These are phyloP conservation scores for Sturnus vulgaris DNA, from an alignment of 2,113 vertebrate genomes.

Conservation along the genomic window DNA sequence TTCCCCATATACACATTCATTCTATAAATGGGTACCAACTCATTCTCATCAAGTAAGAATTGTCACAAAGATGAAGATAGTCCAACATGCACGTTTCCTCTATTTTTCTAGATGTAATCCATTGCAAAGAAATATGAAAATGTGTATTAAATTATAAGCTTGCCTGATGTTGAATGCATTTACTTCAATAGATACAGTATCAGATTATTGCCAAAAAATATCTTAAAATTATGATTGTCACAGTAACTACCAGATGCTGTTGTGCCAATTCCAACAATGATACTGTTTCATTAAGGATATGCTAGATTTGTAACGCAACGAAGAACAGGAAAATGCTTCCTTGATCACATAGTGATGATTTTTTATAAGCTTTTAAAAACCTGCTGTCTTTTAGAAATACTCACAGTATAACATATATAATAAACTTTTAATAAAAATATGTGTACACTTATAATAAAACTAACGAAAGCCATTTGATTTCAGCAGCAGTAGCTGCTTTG, in stretches of 20 bases:
- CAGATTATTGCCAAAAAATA: neutral
- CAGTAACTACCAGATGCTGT: slow-evolving; percentile 15
- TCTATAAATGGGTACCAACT: neutral
- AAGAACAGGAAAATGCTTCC: neutral
- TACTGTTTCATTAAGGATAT: neutral
- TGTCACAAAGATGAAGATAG: neutral
- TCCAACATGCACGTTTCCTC: neutral
- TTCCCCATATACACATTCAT: neutral
- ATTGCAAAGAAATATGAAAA: slow-evolving; percentile 9
- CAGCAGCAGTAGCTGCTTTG: slow-evolving; percentile 28
- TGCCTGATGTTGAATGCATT: neutral
- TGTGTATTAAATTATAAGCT: neutral
- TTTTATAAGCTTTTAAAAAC: neutral
- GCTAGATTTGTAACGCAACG: neutral
- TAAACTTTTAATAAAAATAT: neutral
- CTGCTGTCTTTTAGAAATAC: slow-evolving; percentile 1
- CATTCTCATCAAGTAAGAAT: neutral
- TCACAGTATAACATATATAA: neutral
- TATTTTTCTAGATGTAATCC: neutral
- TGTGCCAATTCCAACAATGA: neutral
- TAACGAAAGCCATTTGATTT: slow-evolving; percentile 37
- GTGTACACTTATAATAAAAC: neutral
- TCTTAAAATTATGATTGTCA: slow-evolving; percentile 36
- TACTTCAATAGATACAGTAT: neutral
- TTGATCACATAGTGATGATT: neutral